phyloP scores from a whole-genome alignment of 2,888 invertebrate species.

The Drosophila antonietae region DNA sequence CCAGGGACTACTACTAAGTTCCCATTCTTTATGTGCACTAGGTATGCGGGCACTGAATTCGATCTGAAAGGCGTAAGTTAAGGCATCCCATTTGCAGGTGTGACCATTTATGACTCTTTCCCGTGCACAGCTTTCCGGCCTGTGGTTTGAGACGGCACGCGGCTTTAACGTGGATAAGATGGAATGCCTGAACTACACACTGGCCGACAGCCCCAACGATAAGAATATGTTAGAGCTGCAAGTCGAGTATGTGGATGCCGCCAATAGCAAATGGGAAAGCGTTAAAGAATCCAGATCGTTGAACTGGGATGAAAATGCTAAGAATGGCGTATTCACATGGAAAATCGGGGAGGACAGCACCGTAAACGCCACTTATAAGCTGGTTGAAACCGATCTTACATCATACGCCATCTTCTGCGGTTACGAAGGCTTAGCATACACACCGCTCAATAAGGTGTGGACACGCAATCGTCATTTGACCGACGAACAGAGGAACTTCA shows the following conservation, averaged over 20 bases:
- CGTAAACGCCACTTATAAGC: conserved; percentile 18
- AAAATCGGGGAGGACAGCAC: background rate
- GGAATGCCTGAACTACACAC: conserved; percentile 14
- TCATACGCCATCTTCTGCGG: conserved; percentile 23
- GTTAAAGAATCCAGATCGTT: background rate
- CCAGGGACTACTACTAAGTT: background rate
- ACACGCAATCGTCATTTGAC: conserved; percentile 28
- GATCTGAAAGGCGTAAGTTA: conserved; percentile 37
- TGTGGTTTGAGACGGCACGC: conserved; percentile 39
- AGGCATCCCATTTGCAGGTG: background rate
- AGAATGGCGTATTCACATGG: conserved; percentile 36
- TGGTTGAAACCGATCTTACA: conserved; percentile 13
- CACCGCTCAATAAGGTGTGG: conserved; percentile 17
- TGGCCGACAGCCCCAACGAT: background rate
- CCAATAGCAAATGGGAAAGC: conserved; percentile 28
- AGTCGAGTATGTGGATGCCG: conserved; percentile 17
- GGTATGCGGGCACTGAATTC: background rate
- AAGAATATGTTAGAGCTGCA: conserved; percentile 12
- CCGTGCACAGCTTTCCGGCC: conserved; percentile 21
- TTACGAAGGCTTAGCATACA: background rate
- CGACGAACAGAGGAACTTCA: background rate
- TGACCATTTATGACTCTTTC: background rate
- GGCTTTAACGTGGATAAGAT: background rate
- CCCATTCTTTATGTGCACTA: conserved; percentile 1
- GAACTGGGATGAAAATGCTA: conserved; percentile 25